Evolutionary conservation across 2,888 invertebrate species (phyloP).

Genomic region (Acleris emargana): DNA sequence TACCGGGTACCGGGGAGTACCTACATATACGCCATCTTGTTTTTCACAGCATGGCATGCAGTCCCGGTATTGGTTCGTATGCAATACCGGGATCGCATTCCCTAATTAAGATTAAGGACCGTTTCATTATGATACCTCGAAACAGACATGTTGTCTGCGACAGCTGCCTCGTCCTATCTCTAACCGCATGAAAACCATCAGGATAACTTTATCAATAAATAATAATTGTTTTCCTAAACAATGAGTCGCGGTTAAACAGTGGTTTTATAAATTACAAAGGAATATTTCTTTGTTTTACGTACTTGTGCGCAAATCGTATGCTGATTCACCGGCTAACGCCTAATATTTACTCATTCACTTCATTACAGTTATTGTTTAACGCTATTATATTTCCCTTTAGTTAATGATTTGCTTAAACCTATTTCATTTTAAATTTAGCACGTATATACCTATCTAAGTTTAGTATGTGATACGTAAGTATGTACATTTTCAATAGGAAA

Average conservation of each 20-base stretch:
- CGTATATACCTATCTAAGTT: too few species aligned
- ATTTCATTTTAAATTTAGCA: too few species aligned
- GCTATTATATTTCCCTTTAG: constrained; percentile 13
- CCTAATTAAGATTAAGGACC: too few species aligned
- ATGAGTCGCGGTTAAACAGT: constrained; percentile 30
- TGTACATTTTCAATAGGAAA: too few species aligned
- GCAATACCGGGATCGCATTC: too few species aligned
- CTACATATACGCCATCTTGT: too few species aligned
- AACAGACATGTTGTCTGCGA: not conserved
- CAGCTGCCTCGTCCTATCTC: not conserved
- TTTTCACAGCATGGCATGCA: too few species aligned
- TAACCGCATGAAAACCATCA: constrained; percentile 16
- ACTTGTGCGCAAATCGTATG: constrained; percentile 18
- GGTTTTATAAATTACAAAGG: constrained; percentile 33
- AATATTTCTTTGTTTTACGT: constrained; percentile 30
- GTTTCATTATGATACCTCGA: too few species aligned
- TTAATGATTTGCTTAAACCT: not conserved
- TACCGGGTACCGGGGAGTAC: too few species aligned
- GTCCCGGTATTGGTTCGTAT: too few species aligned
- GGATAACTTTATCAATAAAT: constrained; percentile 27
- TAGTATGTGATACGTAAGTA: too few species aligned
- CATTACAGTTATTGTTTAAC: constrained; percentile 16
- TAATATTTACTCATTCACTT: constrained; percentile 34
- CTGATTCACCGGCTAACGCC: constrained; percentile 23
- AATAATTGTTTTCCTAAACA: constrained; percentile 15